phyloP scores from a whole-genome alignment of 2,888 invertebrate genomes.

The Synanthedon formicaeformis region DNA sequence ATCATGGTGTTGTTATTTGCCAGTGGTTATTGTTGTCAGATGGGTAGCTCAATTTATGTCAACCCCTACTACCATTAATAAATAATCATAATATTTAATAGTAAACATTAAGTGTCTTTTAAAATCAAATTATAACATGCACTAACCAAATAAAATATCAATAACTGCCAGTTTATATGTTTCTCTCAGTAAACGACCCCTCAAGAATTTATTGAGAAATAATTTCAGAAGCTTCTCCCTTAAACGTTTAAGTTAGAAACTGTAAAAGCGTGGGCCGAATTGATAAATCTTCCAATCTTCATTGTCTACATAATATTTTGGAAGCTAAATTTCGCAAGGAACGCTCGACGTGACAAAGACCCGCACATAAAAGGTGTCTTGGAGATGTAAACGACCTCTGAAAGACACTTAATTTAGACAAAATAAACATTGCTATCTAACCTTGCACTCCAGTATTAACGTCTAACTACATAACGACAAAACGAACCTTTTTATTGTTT shows the following conservation, averaged over 20 bases:
- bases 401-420: not conserved
- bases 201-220: not conserved
- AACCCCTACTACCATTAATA: too few species aligned
- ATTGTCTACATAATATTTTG: not conserved
- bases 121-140: too few species aligned
- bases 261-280: not conserved
- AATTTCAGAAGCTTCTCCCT: not conserved
- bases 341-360: not conserved
- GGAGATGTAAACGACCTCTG: not conserved
- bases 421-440: not conserved
- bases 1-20: too few species aligned
- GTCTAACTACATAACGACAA: too few species aligned
- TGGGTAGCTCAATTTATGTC: too few species aligned
- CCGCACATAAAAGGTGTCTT: not conserved
- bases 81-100: too few species aligned
- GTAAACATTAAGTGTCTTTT: too few species aligned
- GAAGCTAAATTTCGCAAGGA: not conserved
- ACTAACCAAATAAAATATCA: too few species aligned
- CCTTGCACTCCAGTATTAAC: too few species aligned
- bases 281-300: not conserved
- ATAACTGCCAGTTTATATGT: too few species aligned
- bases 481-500: too few species aligned
- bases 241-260: not conserved
- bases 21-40: too few species aligned
- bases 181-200: not conserved